Evolutionary conservation across 2,113 vertebrate genomes (phyloP).

Genomic region (Tachuris rubrigastra): DNA sequence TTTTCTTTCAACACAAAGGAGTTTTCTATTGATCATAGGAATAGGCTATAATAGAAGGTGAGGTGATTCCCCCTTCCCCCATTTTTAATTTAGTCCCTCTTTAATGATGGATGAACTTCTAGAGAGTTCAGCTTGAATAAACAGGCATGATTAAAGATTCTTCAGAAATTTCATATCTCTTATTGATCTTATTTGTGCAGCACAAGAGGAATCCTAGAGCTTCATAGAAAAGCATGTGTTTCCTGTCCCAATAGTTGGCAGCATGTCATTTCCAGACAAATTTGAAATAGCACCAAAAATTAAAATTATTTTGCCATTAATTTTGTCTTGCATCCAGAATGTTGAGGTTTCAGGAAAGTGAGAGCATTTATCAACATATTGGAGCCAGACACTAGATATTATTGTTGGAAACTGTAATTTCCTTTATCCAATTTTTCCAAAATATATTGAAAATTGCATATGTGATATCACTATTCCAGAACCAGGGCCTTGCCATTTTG

Average conservation of each 20-base stretch:
- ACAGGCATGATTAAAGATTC: background rate
- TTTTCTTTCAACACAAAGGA: background rate
- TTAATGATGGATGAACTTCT: background rate
- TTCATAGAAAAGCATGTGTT: background rate
- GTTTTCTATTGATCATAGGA: background rate
- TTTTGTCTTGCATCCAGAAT: background rate
- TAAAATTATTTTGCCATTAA: background rate
- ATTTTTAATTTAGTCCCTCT: background rate
- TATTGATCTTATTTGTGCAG: background rate
- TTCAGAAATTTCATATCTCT: background rate
- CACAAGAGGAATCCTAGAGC: background rate
- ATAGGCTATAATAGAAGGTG: background rate
- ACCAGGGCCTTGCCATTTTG: background rate
- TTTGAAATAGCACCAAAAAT: background rate
- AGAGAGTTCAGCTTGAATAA: background rate
- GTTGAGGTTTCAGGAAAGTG: background rate
- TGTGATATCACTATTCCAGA: background rate
- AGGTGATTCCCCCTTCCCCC: rapidly evolving
- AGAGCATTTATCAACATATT: background rate
- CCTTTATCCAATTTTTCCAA: background rate
- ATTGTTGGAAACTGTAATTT: background rate
- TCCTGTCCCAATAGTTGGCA: background rate
- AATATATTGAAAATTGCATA: background rate
- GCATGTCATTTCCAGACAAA: background rate
- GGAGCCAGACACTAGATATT: background rate